A percentile compares a stretch with the other conserved stretches of the same genome.
These are phyloP conservation scores for Rafetus swinhoei DNA, from an alignment of 2,113 vertebrate species.

Conservation along the genomic window DNA sequence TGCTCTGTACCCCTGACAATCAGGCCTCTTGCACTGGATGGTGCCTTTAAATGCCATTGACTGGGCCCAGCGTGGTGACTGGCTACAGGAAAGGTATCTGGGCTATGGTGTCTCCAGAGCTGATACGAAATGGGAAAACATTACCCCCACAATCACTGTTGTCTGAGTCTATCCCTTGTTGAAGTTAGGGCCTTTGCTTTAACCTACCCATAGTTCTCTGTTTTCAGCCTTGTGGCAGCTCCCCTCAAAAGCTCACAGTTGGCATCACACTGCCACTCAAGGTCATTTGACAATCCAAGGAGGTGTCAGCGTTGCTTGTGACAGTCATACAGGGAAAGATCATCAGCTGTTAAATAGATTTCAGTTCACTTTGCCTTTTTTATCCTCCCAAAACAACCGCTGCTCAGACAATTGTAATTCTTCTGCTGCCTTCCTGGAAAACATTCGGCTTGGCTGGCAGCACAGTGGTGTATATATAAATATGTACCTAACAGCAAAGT, in stretches of 20 bases:
- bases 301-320: conserved; percentile 52
- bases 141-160: neutral
- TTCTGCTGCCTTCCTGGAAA: conserved; percentile 67
- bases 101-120: neutral
- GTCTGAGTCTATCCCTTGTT: accelerated
- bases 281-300: conserved; percentile 31
- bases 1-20: neutral
- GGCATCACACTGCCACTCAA: conserved; percentile 38
- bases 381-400: conserved; percentile 64
- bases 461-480: conserved; percentile 67
- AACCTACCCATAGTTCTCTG: too few relatives aligned
- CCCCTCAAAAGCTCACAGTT: neutral
- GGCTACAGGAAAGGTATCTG: neutral
- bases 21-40: neutral
- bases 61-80: neutral
- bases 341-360: conserved; percentile 54
- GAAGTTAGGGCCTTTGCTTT: neutral
- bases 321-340: neutral
- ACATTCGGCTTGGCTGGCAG: conserved; percentile 62
- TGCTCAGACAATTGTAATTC: conserved; percentile 56
- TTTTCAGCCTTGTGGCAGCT: neutral
- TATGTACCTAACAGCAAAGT: conserved; percentile 60
- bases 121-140: accelerated
- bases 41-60: neutral
- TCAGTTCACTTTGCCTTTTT: conserved; percentile 39